phyloP scores from a whole-genome alignment of 2,113 vertebrate genomes.

The Crypturellus undulatus region DNA sequence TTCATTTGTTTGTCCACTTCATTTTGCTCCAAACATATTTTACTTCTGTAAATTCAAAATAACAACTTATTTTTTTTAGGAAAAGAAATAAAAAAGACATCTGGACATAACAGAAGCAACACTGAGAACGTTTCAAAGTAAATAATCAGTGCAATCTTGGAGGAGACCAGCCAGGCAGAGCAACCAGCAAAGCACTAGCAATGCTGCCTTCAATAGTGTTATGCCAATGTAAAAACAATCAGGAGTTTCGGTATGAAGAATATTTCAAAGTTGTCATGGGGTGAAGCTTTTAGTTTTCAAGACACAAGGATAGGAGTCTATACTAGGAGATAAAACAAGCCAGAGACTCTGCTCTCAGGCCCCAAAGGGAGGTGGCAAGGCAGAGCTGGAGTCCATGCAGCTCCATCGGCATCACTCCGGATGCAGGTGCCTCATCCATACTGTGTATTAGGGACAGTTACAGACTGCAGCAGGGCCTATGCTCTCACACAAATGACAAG shows the following conservation, averaged over 20 bases:
- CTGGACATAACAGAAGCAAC: background rate
- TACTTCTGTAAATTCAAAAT: background rate
- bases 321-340: background rate
- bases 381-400: accelerated
- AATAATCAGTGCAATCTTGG: background rate
- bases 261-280: background rate
- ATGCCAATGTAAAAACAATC: background rate
- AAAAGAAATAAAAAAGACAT: background rate
- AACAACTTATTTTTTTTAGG: conserved; percentile 19
- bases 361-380: background rate
- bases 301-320: background rate
- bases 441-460: accelerated
- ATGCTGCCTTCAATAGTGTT: background rate
- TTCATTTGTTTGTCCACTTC: background rate
- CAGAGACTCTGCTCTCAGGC: background rate
- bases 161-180: background rate
- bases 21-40: background rate
- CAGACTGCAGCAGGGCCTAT: background rate
- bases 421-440: accelerated
- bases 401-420: accelerated
- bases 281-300: background rate
- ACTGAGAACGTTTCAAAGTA: conserved; percentile 16
- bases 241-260: background rate
- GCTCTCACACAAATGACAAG: accelerated
- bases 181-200: background rate